Evolutionary conservation across 2,888 invertebrate genomes (phyloP).

Genomic region (Brassicogethes aeneus): DNA sequence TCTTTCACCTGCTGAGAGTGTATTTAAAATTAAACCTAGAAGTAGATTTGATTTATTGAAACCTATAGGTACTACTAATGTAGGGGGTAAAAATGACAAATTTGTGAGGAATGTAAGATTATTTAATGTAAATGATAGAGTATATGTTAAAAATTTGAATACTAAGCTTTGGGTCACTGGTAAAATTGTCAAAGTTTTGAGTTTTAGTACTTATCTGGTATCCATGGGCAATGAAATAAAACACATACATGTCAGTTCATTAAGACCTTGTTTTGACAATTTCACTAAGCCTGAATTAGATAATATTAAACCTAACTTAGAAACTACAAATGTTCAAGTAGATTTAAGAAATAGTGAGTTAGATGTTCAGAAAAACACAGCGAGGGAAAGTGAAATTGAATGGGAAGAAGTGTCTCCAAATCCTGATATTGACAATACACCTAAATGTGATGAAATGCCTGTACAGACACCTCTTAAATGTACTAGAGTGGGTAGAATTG

Average conservation of each 20-base stretch:
- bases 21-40: slow-evolving; percentile 4
- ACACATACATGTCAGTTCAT: not conserved
- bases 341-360: too few species aligned
- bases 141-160: not conserved
- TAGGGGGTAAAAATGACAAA: not conserved
- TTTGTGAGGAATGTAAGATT: not conserved
- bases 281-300: too few species aligned
- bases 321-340: not conserved
- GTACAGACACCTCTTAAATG: not conserved
- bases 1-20: not conserved
- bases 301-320: too few species aligned
- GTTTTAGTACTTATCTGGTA: not conserved
- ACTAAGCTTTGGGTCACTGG: not conserved
- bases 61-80: not conserved
- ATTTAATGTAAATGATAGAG: not conserved
- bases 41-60: not conserved
- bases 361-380: too few species aligned
- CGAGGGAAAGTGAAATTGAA: not conserved
- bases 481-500: not conserved
- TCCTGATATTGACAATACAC: not conserved
- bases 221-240: not conserved
- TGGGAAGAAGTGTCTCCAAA: not conserved
- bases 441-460: not conserved
- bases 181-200: not conserved
- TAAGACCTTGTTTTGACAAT: too few species aligned